Percentiles rank a stretch among this genome's conserved stretches.
Conservation (phyloP, 2,888 invertebrate species). For the Neoscelio sp. region DNA sequence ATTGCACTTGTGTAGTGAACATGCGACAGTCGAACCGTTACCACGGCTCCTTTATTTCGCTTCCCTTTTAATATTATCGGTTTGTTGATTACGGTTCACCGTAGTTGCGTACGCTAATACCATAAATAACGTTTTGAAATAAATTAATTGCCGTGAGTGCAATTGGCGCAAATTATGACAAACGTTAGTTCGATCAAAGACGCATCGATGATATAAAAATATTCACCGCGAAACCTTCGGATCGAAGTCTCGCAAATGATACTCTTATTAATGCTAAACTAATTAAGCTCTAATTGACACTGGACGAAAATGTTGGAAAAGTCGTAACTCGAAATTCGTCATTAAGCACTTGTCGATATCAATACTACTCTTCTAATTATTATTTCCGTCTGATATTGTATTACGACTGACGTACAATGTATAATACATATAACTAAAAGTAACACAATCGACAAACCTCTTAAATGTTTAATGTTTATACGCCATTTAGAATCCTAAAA, state of each 20-base stretch:
- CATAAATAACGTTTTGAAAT: constrained; percentile 27
- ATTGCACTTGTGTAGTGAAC: constrained; percentile 17
- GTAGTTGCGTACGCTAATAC: constrained; percentile 33
- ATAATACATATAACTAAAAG: too few relatives aligned
- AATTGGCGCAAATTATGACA: constrained; percentile 11
- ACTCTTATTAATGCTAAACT: neutral
- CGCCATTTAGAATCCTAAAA: too few relatives aligned
- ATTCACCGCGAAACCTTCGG: neutral
- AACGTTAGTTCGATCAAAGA: neutral
- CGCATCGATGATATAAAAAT: constrained; percentile 18
- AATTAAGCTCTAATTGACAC: constrained; percentile 2
- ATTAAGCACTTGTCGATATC: constrained; percentile 19
- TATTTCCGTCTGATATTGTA: neutral
- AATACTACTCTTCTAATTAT: neutral
- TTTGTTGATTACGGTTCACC: constrained; percentile 51
- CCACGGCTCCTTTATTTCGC: constrained; percentile 40
- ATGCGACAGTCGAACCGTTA: constrained; percentile 45
- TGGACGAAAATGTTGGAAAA: constrained; percentile 11
- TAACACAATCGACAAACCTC: too few relatives aligned
- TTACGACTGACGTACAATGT: too few relatives aligned
- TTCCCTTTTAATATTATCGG: constrained; percentile 48
- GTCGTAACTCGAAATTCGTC: neutral
- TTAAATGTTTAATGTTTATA: too few relatives aligned
- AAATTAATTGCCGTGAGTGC: constrained; percentile 27
- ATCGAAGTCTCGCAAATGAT: constrained; percentile 5